A percentile compares a stretch with the other conserved stretches of the same genome.
phyloP scores from a whole-genome alignment of 1,140 invertebrate species.

The Chironomus striatipennis region DNA sequence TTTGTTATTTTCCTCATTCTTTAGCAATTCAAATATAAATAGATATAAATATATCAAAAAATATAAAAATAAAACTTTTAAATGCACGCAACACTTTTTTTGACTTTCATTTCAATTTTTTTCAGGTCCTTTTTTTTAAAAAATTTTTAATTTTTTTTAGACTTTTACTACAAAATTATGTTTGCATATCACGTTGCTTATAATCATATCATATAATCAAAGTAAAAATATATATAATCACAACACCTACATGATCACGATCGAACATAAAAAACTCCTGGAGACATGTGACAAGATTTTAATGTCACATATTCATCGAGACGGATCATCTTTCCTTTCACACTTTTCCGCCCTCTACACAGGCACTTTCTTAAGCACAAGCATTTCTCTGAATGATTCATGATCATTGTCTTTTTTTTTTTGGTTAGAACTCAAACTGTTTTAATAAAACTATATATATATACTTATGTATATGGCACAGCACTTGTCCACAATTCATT shows the following conservation, averaged over 20 bases:
- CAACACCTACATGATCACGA: slow-evolving; percentile 6
- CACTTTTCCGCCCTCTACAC: neutral
- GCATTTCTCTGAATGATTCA: too few relatives aligned
- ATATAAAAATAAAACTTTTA: neutral
- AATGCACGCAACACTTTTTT: neutral
- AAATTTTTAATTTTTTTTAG: neutral
- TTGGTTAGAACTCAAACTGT: too few relatives aligned
- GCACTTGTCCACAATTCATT: neutral
- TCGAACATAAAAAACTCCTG: neutral
- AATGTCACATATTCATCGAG: slow-evolving; percentile 7
- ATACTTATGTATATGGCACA: neutral
- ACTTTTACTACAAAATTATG: neutral
- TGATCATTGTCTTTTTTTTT: neutral
- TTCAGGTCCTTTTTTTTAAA: neutral
- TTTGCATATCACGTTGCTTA: slow-evolving; percentile 7
- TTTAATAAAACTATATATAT: neutral
- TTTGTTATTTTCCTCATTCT: too few relatives aligned
- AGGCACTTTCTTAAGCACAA: neutral
- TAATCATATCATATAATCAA: neutral
- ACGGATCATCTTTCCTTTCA: slow-evolving; percentile 1
- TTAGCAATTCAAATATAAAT: too few relatives aligned
- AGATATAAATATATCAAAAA: too few relatives aligned
- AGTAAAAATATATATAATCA: neutral
- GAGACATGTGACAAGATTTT: slow-evolving; percentile 3
- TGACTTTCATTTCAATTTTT: slow-evolving; percentile 2